Conservation (phyloP, 2,888 invertebrate species). For the Hypercompe scribonia region DNA sequence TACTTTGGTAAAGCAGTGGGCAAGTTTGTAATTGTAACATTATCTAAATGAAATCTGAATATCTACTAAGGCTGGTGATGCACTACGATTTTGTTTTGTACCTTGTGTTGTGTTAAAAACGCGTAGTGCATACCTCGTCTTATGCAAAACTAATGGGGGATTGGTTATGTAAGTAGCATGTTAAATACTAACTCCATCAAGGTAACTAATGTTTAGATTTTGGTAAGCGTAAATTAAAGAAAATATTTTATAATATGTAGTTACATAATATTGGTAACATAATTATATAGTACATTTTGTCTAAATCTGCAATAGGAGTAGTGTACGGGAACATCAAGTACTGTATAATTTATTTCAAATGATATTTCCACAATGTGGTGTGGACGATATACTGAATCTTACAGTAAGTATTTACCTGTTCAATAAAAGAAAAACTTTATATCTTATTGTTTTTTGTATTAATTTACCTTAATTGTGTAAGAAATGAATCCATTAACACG, state of each 20-base stretch:
- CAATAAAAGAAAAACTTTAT: constrained; percentile 64
- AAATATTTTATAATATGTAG: too few relatives aligned
- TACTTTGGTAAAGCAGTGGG: not conserved
- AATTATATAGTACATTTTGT: constrained; percentile 1
- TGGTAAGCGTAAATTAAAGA: too few relatives aligned
- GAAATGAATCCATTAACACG: too few relatives aligned
- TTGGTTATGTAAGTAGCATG: too few relatives aligned
- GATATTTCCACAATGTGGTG: constrained; percentile 59
- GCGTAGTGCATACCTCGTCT: not conserved
- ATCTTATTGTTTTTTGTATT: constrained; percentile 52
- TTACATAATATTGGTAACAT: constrained; percentile 13
- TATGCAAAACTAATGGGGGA: too few relatives aligned
- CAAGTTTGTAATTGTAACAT: not conserved
- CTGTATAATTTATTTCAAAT: constrained; percentile 72
- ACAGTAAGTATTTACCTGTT: constrained; percentile 72
- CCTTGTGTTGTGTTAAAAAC: too few relatives aligned
- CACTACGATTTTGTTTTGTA: too few relatives aligned
- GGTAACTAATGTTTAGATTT: too few relatives aligned
- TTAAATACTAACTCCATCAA: too few relatives aligned
- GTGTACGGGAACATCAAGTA: not conserved
- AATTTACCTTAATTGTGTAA: constrained; percentile 4
- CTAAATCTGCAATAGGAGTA: not conserved
- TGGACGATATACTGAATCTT: constrained; percentile 60
- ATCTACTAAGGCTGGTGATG: not conserved
- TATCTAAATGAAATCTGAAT: not conserved